Conservation (phyloP, 2,113 vertebrate species). For the Haemorhous mexicanus region DNA sequence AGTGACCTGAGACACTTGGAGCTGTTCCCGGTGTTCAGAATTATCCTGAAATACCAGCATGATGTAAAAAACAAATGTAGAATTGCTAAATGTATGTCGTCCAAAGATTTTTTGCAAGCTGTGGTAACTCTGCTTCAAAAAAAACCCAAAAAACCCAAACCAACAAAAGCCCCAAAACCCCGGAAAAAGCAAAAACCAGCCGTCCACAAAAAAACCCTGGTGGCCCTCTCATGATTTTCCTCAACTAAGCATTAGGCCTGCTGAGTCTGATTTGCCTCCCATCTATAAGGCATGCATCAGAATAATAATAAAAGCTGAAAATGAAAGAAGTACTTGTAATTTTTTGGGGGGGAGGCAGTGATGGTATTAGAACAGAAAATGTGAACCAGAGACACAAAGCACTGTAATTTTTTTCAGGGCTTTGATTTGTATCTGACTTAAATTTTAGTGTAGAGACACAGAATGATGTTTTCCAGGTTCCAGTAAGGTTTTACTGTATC, state of each 20-base stretch:
- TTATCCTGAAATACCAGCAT: slow-evolving; percentile 20
- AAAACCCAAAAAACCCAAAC: background rate
- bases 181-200: background rate
- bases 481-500: background rate
- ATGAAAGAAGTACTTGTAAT: background rate
- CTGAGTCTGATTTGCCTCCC: background rate
- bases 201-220: background rate
- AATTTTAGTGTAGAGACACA: background rate
- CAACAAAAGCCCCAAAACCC: background rate
- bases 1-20: slow-evolving; percentile 46
- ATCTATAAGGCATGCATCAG: background rate
- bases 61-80: slow-evolving; percentile 47
- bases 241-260: background rate
- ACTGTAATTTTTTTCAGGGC: background rate
- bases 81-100: slow-evolving; percentile 45
- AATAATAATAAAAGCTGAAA: background rate
- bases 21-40: background rate
- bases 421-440: background rate
- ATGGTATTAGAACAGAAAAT: background rate
- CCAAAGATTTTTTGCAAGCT: slow-evolving; percentile 2
- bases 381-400: background rate
- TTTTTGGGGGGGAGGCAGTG: background rate
- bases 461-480: slow-evolving; percentile 4
- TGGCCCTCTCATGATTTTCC: background rate
- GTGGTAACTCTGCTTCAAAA: background rate